phyloP scores from a whole-genome alignment of 2,797 vertebrate species.

The Gadopsis bispinosus region DNA sequence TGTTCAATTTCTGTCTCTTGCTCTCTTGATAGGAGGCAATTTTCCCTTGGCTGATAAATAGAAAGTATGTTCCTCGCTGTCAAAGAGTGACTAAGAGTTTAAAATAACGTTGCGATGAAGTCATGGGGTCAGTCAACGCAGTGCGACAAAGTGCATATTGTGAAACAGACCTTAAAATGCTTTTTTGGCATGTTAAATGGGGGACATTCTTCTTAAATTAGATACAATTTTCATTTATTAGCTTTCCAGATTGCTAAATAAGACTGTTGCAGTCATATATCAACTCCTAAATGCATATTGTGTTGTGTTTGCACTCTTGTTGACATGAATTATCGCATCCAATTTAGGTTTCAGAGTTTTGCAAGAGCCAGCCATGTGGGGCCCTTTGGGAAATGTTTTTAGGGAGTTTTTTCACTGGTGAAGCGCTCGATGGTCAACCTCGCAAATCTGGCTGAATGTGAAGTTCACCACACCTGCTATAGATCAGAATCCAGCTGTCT shows the following conservation, averaged over 20 bases:
- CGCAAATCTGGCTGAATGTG: constrained; percentile 30
- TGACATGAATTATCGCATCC: constrained; percentile 62
- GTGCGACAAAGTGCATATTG: constrained; percentile 64
- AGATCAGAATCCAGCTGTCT: constrained; percentile 50
- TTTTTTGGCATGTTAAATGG: constrained; percentile 65
- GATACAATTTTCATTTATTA: constrained; percentile 61
- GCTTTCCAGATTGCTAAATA: constrained; percentile 64
- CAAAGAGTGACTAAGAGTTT: constrained; percentile 63
- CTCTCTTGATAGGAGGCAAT: constrained; percentile 37
- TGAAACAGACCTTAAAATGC: constrained; percentile 53
- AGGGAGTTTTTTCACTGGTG: constrained; percentile 42
- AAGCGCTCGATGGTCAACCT: constrained; percentile 48
- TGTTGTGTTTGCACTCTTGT: constrained; percentile 50
- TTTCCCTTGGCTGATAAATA: constrained; percentile 44
- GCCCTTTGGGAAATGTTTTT: constrained; percentile 35
- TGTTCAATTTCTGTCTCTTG: constrained; percentile 49
- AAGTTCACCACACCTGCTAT: constrained; percentile 50
- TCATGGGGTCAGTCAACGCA: constrained; percentile 57
- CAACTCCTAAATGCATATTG: constrained; percentile 60
- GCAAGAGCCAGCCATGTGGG: constrained; percentile 52
- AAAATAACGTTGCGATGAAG: constrained; percentile 70
- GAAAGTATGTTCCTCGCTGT: constrained; percentile 56
- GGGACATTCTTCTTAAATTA: constrained; percentile 56
- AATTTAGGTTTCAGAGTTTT: constrained; percentile 58
- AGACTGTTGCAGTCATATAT: constrained; percentile 57